Evolutionary conservation across 2,797 vertebrate genomes (phyloP), one percentile per base, ranked within the genome.

Genomic region (Emydoidea blandingii): DNA sequence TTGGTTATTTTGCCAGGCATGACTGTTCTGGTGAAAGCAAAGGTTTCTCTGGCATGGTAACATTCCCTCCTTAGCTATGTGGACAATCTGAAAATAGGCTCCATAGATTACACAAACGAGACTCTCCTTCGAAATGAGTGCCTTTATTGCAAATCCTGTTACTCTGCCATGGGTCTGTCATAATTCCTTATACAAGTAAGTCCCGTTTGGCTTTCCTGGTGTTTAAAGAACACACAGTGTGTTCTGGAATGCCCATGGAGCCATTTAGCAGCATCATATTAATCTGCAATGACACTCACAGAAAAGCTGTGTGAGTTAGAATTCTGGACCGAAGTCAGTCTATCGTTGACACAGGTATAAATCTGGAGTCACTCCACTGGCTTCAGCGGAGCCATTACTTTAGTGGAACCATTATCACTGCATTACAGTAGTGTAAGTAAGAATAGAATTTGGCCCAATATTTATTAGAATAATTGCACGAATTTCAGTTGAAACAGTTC

Each of bases 341-440:
- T 59, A 37, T n/a, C 53, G 1, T 96, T 96, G 96, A 95, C 96
- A 93, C 93, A 90, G 93, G 68, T 81, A 90, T 15, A 90, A 93
- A 96, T 52, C 91, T 54, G 91, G 68, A 72, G 68, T 72, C 68
- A 72, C n/a, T 8, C 85, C 90, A 5, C 92, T 25, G 79, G 27
- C 27, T 80, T 89, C 1, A 2, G 54, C 4, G n/a, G 83, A 89
- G 83, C 83, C 1, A 3, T 25, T 87, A 86, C 34, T 50, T 87
- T 89, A 54, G 83, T 10, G 87, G 90, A 88, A 54, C 83, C 87
- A 4, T 59, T 16, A 74, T 31, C 12, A 59, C 68, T 59, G 68
- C 1, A 0, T 84, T 72, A 81, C 81, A 89, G 79, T 83, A 31
- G 76, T 5, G 86, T 12, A 1, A 76, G 65, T 0, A 80, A 12